Conservation (phyloP, 1,140 invertebrate genomes). For the Zaprionus gabonicus region DNA sequence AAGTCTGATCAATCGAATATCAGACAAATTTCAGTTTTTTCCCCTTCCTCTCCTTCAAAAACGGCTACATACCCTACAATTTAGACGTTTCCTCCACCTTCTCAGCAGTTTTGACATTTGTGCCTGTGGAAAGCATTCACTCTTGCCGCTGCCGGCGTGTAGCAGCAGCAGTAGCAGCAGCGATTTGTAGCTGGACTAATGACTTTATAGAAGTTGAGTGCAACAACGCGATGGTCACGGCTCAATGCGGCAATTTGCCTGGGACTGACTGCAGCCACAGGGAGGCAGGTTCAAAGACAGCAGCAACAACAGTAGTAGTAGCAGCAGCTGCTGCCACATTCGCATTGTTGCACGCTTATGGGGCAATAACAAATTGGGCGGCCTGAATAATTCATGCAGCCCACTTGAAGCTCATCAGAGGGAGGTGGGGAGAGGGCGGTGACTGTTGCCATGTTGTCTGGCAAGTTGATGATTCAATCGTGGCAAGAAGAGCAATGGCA, state of each 20-base stretch:
- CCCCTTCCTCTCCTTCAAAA: no score
- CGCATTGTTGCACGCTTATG: constrained; percentile 14
- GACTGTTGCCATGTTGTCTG: constrained; percentile 29
- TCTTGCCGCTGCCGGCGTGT: neutral
- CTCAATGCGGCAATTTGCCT: constrained; percentile 36
- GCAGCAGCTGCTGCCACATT: constrained; percentile 15
- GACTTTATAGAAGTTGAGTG: neutral
- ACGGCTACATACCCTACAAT: no score
- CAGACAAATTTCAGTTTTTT: no score
- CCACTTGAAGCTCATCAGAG: neutral
- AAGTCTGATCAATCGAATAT: no score
- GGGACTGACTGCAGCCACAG: neutral
- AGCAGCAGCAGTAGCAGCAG: neutral
- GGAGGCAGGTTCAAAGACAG: constrained; percentile 32
- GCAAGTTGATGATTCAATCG: constrained; percentile 53
- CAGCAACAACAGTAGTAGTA: neutral
- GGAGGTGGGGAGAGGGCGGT: neutral
- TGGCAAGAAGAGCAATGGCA: neutral
- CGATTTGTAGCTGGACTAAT: constrained; percentile 13
- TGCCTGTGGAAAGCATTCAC: neutral
- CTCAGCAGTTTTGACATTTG: neutral
- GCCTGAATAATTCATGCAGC: constrained; percentile 47
- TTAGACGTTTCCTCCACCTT: no score
- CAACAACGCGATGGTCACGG: constrained; percentile 24
- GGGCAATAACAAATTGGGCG: constrained; percentile 41